phyloP scores from a whole-genome alignment of 1,140 invertebrate genomes.

The Hormaphis cornu region DNA sequence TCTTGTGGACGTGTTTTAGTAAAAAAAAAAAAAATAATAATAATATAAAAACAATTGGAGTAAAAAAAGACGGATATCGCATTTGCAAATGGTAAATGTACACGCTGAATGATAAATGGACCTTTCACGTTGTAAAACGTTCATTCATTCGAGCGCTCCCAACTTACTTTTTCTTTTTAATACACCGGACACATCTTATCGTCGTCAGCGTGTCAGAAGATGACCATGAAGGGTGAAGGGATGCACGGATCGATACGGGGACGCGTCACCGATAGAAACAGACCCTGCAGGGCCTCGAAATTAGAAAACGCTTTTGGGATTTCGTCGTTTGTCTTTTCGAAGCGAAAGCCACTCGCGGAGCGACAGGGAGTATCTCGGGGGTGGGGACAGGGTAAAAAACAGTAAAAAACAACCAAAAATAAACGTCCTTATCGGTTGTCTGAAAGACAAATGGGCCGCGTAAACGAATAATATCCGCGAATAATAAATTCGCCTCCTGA shows the following conservation, averaged over 20 bases:
- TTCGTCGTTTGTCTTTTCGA: slow-evolving; percentile 14
- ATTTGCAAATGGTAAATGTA: slow-evolving; percentile 6
- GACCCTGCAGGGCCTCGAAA: slow-evolving; percentile 9
- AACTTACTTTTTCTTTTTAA: slow-evolving; percentile 23
- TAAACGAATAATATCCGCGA: slow-evolving; percentile 24
- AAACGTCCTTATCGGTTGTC: slow-evolving; percentile 24
- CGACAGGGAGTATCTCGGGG: too few relatives aligned
- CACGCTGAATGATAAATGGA: slow-evolving; percentile 23
- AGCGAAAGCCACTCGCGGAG: neutral
- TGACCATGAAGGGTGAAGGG: neutral
- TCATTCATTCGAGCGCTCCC: neutral
- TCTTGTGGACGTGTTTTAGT: slow-evolving; percentile 1
- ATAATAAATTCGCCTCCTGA: slow-evolving; percentile 18
- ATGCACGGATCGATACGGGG: neutral
- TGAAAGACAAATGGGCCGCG: slow-evolving; percentile 20
- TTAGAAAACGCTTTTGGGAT: slow-evolving; percentile 28
- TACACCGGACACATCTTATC: slow-evolving; percentile 12
- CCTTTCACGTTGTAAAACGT: slow-evolving; percentile 17
- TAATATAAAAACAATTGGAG: neutral
- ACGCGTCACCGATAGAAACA: neutral
- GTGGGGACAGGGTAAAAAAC: neutral
- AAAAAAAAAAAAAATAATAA: too few relatives aligned
- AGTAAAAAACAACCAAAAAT: neutral
- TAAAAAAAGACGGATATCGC: neutral
- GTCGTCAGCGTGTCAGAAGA: too few relatives aligned